Evolutionary conservation across 2,888 invertebrate genomes (phyloP), one percentile per base, ranked within the genome.

Genomic region (Philereme vetulata): DNA sequence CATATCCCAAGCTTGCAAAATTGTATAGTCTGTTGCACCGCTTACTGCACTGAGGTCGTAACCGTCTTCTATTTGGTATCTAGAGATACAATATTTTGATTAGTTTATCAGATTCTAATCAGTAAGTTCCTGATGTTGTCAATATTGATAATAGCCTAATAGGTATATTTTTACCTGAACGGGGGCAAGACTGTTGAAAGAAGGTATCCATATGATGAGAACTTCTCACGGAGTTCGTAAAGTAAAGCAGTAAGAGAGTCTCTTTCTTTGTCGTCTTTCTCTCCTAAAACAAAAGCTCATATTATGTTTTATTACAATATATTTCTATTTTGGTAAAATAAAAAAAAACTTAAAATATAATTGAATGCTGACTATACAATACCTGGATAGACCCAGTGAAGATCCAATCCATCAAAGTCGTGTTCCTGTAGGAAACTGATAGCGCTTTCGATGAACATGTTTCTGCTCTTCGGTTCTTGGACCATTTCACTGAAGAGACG

Each of bases 321-420:
- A 5, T 21, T n/a, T 33, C 34, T 36, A 36, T 36, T 36, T 36
- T 36, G 8, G 3, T 2, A 36, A 8, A 3, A 36, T 4, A 4
- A 36, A 36, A 36, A 36, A 36, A 5, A 36, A 2, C 5, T 36
- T 36, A 7, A 8, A 21, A 21, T 2, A 21, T 21, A 21, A 21
- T 21, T 21, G 10, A 48, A 48, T 11, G 6, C 4, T 51, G 36
- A 35, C 45, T 45, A 9, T 6, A 47, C 34, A 11, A 21, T 81
- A 92, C 92, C 94, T 70, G 96, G 95, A 78, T 95, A 96, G 65
- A 95, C 94, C 95, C 96, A 97, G 72, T 97, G 95, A 4, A 97
- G 88, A 75, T 97, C 97, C 8, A 97, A 85, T 0, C 97, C 97
- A 78, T 97, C 97, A 74, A 97, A 97, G 58, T 94, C 93, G 70